Conservation (phyloP, 2,888 invertebrate species). For the Ptycholaimellus sp. region DNA sequence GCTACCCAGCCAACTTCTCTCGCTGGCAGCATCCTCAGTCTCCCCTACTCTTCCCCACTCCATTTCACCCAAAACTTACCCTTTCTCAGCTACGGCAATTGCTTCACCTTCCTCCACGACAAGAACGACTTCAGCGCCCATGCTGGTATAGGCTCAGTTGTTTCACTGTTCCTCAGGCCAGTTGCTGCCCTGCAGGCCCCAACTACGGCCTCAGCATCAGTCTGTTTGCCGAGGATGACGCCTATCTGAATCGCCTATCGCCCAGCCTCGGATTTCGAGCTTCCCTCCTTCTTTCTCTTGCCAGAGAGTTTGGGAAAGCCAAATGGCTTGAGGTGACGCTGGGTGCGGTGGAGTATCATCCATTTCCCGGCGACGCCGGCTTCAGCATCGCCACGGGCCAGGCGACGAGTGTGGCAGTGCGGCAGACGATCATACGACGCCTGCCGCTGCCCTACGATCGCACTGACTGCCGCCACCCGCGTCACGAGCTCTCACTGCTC, state of each 20-base stretch:
- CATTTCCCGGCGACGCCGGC: conserved; percentile 6
- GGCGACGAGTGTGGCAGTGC: conserved; percentile 4
- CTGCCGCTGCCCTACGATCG: conserved; percentile 6
- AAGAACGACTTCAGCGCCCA: too few relatives aligned
- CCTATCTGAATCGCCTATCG: not conserved
- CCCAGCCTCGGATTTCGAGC: conserved; percentile 3
- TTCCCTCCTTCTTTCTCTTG: too few relatives aligned
- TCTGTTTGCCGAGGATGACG: conserved; percentile 2
- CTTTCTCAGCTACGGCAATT: conserved; percentile 5
- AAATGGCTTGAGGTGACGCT: conserved; percentile 6
- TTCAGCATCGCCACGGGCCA: conserved; percentile 5
- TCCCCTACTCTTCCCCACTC: too few relatives aligned
- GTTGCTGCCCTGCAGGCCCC: conserved; percentile 4
- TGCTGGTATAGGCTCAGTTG: too few relatives aligned
- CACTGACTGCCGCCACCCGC: conserved; percentile 5
- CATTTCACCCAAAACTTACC: too few relatives aligned
- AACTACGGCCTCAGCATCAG: conserved; percentile 3
- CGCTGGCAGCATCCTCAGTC: conserved; percentile 1
- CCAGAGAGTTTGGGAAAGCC: too few relatives aligned
- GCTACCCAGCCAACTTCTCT: conserved; percentile 2
- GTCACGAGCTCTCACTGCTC: too few relatives aligned
- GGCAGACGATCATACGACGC: conserved; percentile 1
- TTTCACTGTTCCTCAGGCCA: too few relatives aligned
- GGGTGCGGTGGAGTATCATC: conserved; percentile 3
- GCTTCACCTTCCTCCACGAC: too few relatives aligned